These are phyloP conservation scores for Microtus ochrogaster DNA, from an alignment of 2,113 vertebrate species.

Conservation along the genomic window DNA sequence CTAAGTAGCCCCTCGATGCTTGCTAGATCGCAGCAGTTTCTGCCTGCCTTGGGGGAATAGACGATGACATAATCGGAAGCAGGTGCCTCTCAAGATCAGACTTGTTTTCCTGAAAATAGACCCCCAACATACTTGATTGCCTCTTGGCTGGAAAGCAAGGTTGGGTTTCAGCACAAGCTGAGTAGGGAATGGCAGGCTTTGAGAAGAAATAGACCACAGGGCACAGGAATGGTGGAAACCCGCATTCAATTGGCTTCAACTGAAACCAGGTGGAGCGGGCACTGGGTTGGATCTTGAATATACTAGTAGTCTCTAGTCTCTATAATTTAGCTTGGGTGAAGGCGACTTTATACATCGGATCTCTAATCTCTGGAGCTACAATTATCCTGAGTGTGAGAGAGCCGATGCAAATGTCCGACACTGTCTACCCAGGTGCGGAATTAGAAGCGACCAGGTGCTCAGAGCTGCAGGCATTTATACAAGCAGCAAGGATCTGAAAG, in stretches of 20 bases:
- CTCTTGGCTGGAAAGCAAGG: constrained; percentile 63
- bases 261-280: background rate
- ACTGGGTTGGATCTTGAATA: background rate
- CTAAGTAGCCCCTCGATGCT: constrained; percentile 47
- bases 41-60: background rate
- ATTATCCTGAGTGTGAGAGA: background rate
- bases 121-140: constrained; percentile 54
- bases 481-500: constrained; percentile 9
- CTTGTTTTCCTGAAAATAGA: constrained; percentile 65
- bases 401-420: background rate
- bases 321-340: background rate
- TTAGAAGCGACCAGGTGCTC: background rate
- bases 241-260: background rate
- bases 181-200: constrained; percentile 64
- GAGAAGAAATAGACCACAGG: constrained; percentile 54
- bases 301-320: background rate
- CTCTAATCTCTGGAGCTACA: background rate
- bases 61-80: constrained; percentile 61
- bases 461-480: background rate
- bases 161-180: constrained; percentile 67
- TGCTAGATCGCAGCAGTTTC: constrained; percentile 43
- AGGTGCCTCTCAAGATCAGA: constrained; percentile 70
- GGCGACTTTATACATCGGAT: background rate
- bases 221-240: constrained; percentile 48
- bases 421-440: background rate